These are phyloP conservation scores for Heliconius nattereri DNA, from an alignment of 1,140 invertebrate species.

Conservation along the genomic window DNA sequence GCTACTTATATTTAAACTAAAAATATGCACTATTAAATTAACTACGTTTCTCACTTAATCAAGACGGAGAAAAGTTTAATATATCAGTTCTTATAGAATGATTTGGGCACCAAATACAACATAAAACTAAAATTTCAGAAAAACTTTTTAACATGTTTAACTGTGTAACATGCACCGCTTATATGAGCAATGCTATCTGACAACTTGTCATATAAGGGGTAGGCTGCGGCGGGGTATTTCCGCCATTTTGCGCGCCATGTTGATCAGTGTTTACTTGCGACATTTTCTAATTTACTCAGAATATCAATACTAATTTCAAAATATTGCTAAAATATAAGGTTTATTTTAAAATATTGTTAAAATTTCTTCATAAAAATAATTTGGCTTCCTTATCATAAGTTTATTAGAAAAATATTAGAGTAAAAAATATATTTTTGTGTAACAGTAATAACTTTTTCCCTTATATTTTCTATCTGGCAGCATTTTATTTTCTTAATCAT, in stretches of 20 bases:
- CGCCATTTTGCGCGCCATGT: constrained; percentile 57
- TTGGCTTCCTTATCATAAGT: too few species aligned
- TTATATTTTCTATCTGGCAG: constrained; percentile 13
- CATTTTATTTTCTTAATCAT: constrained; percentile 14
- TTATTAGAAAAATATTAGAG: too few species aligned
- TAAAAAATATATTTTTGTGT: not conserved
- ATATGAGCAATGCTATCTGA: constrained; percentile 69
- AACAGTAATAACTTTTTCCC: not conserved
- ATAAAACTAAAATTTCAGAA: constrained; percentile 81
- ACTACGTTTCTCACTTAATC: constrained; percentile 79
- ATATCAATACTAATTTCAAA: not conserved
- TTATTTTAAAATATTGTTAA: not conserved
- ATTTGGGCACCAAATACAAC: constrained; percentile 77
- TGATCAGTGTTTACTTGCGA: constrained; percentile 42
- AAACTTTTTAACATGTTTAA: constrained; percentile 82
- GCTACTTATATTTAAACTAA: constrained; percentile 56
- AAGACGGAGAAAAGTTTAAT: constrained; percentile 80
- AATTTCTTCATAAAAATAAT: too few species aligned
- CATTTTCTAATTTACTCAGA: not conserved
- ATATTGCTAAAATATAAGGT: not conserved
- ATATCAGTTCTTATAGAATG: constrained; percentile 79
- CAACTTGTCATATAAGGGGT: constrained; percentile 54
- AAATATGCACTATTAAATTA: constrained; percentile 78
- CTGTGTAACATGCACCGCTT: constrained; percentile 77
- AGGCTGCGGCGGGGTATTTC: constrained; percentile 41